Conservation (phyloP, 2,113 vertebrate genomes). For the Trogon surrucura region DNA sequence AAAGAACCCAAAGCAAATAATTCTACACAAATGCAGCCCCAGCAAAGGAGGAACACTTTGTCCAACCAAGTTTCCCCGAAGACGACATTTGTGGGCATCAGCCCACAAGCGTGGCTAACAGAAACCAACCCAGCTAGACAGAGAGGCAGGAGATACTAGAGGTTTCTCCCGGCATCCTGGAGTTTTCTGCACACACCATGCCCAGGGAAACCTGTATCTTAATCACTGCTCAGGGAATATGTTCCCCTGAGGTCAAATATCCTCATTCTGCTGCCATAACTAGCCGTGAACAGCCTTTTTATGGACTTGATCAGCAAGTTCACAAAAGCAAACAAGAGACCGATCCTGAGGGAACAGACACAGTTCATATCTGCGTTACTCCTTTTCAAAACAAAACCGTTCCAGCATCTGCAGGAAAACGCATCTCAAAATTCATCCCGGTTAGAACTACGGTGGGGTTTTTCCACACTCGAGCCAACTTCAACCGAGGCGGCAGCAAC, state of each 20-base stretch:
- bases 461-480: too few species aligned
- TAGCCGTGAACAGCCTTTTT: background rate
- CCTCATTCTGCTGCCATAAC: background rate
- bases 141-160: accelerated
- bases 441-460: too few species aligned
- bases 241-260: background rate
- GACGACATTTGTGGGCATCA: background rate
- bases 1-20: background rate
- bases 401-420: too few species aligned
- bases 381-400: too few species aligned
- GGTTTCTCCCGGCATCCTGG: background rate
- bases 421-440: too few species aligned
- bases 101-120: background rate
- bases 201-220: background rate
- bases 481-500: too few species aligned
- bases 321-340: background rate
- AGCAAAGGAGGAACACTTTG: background rate
- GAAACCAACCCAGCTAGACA: background rate
- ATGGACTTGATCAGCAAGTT: background rate
- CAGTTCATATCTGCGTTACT: background rate
- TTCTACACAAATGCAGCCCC: background rate
- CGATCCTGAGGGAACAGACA: background rate
- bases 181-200: background rate
- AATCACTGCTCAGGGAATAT: background rate
- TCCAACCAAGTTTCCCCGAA: background rate